These are phyloP conservation scores for Tridacna gigas DNA, from an alignment of 2,888 invertebrate genomes.

Conservation along the genomic window DNA sequence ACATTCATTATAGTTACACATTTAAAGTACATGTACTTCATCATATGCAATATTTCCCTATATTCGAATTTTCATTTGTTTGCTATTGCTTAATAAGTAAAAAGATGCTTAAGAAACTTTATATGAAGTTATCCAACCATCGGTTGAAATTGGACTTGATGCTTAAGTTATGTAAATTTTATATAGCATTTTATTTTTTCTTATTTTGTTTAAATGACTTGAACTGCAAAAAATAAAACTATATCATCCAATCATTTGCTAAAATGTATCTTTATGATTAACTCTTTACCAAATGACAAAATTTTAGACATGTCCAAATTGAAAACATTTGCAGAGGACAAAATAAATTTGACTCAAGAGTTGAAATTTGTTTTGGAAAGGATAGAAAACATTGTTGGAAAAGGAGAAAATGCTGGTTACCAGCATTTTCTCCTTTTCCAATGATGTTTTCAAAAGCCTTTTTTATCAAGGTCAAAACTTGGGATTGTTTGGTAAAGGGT, in stretches of 20 bases:
- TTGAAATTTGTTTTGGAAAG: too few species aligned
- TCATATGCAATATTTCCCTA: not conserved
- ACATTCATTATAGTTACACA: not conserved
- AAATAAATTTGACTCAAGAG: too few species aligned
- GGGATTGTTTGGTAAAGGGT: too few species aligned
- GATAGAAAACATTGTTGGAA: too few species aligned
- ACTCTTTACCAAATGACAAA: too few species aligned
- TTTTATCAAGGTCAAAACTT: too few species aligned
- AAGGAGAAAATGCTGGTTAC: too few species aligned
- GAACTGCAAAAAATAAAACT: not conserved
- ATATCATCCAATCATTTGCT: not conserved
- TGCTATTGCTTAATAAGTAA: not conserved
- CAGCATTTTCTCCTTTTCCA: too few species aligned
- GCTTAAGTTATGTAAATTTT: not conserved
- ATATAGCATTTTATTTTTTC: not conserved
- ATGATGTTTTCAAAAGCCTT: too few species aligned
- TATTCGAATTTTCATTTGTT: not conserved
- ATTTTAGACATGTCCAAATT: too few species aligned
- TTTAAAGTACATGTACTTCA: not conserved
- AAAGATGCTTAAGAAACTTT: not conserved
- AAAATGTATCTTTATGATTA: too few species aligned
- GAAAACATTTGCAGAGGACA: too few species aligned
- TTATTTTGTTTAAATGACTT: not conserved
- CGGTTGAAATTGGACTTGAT: not conserved
- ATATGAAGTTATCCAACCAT: slow-evolving; percentile 5